phyloP scores from a whole-genome alignment of 1,140 invertebrate genomes.

The Lasioglossum albipes region DNA sequence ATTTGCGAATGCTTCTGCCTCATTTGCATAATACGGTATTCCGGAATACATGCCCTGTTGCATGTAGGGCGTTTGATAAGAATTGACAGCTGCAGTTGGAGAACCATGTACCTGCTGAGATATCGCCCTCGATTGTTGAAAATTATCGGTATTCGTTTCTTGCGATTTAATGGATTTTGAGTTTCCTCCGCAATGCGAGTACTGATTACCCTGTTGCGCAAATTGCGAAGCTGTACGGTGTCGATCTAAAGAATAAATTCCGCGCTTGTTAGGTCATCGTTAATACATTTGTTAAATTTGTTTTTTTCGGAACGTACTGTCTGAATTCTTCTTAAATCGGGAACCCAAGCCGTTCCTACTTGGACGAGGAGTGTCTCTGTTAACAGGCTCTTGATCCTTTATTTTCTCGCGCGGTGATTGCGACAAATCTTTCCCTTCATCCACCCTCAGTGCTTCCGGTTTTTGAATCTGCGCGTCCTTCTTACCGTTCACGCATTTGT shows the following conservation, averaged over 20 bases:
- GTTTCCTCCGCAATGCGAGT: slow-evolving; percentile 3
- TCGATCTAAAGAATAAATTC: slow-evolving; percentile 35
- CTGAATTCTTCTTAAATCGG: slow-evolving; percentile 65
- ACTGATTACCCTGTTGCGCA: slow-evolving; percentile 24
- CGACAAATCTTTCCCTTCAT: slow-evolving; percentile 9
- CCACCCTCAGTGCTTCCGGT: neutral
- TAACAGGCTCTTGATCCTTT: slow-evolving; percentile 25
- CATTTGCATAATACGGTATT: slow-evolving; percentile 48
- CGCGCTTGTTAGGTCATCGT: neutral
- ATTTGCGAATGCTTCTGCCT: slow-evolving; percentile 32
- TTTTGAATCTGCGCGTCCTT: slow-evolving; percentile 25
- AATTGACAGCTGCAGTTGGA: slow-evolving; percentile 16
- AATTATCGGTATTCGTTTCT: slow-evolving; percentile 19
- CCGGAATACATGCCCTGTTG: slow-evolving; percentile 53
- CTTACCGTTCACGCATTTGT: neutral
- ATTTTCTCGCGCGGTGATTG: slow-evolving; percentile 18
- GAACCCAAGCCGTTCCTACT: slow-evolving; percentile 56
- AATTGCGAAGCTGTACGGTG: slow-evolving; percentile 26
- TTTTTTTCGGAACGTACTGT: slow-evolving; percentile 43
- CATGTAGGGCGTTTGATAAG: slow-evolving; percentile 39
- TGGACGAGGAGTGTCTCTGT: slow-evolving; percentile 42
- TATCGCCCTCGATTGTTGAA: neutral
- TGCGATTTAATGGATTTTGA: slow-evolving; percentile 1
- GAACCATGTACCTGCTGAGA: slow-evolving; percentile 6
- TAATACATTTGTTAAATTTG: slow-evolving; percentile 7